Conservation (phyloP, 30 jellyfish, hydroid and myxozoan genomes). For the Morbakka virulenta region DNA sequence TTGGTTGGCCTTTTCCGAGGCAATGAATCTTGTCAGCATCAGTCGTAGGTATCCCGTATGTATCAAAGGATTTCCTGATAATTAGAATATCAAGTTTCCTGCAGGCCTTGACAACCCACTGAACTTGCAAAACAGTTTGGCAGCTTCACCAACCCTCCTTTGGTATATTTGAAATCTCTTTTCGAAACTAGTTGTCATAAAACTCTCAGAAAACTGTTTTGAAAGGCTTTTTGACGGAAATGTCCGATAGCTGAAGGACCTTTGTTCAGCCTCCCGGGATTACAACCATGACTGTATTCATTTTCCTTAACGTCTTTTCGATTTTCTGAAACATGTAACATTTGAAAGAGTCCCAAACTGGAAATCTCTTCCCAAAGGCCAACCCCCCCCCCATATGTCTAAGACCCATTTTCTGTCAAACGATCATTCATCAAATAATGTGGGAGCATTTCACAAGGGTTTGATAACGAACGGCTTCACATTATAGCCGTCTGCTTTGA, state of each 20-base stretch:
- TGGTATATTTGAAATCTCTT: too few relatives aligned
- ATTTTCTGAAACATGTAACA: conserved; percentile 21
- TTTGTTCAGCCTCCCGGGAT: too few relatives aligned
- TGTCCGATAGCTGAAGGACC: background rate
- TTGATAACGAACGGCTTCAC: conserved; percentile 5
- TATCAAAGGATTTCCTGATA: conserved; percentile 24
- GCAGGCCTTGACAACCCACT: conserved; percentile 58
- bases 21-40: conserved; percentile 47
- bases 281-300: conserved; percentile 16
- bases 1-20: conserved; percentile 54
- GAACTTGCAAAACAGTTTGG: too few relatives aligned
- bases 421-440: conserved; percentile 27
- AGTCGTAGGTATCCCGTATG: conserved; percentile 45
- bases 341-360: conserved; percentile 24
- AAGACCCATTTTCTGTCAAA: conserved; percentile 6
- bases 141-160: too few relatives aligned
- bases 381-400: conserved; percentile 7
- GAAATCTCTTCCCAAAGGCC: conserved; percentile 31
- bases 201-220: conserved; percentile 13
- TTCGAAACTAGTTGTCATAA: conserved; percentile 25
- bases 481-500: background rate
- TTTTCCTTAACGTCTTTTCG: background rate
- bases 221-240: background rate
- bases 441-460: conserved; percentile 22
- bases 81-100: conserved; percentile 28